Conservation (phyloP, 1,140 invertebrate genomes). For the Coenobita brevimanus region DNA sequence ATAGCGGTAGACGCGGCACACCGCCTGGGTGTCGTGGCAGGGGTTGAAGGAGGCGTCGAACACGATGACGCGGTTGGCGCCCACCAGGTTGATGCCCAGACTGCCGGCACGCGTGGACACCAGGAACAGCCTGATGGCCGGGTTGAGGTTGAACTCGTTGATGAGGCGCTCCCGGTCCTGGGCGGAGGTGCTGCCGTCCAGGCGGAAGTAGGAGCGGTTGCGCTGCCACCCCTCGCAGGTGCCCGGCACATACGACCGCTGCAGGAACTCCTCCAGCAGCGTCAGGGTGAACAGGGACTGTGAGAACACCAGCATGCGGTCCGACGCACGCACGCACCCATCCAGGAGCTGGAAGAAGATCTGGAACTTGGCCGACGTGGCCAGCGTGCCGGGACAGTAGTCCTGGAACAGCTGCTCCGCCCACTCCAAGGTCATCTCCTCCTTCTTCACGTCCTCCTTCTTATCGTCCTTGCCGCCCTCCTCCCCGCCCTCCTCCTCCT, state of each 20-base stretch:
- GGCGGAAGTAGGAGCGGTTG: slow-evolving; percentile 78
- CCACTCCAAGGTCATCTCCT: slow-evolving; percentile 75
- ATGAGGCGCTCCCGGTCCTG: slow-evolving; percentile 96
- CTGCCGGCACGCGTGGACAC: slow-evolving; percentile 98
- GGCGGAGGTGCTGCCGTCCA: slow-evolving; percentile 96
- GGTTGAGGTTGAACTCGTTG: slow-evolving; percentile 96
- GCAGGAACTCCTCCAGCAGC: slow-evolving; percentile 96
- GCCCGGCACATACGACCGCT: slow-evolving; percentile 85
- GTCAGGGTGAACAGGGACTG: slow-evolving; percentile 97
- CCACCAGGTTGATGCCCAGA: slow-evolving; percentile 97
- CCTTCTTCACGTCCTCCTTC: slow-evolving; percentile 63
- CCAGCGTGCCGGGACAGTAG: slow-evolving; percentile 90
- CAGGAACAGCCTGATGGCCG: slow-evolving; percentile 91
- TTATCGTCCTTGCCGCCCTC: slow-evolving; percentile 55
- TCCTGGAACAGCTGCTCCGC: slow-evolving; percentile 89
- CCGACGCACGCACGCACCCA: slow-evolving; percentile 88
- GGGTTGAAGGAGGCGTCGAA: slow-evolving; percentile 99
- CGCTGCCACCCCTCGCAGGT: slow-evolving; percentile 85
- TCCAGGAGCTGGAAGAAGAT: slow-evolving; percentile 94
- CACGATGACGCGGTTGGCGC: slow-evolving; percentile 97
- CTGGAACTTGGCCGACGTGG: slow-evolving; percentile 96
- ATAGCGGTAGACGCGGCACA: slow-evolving; percentile 94
- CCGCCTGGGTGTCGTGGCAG: slow-evolving; percentile 99
- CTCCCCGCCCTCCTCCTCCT: slow-evolving; percentile 13
- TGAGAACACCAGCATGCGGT: slow-evolving; percentile 96